Percentiles rank a stretch among this genome's conserved stretches.
These are phyloP conservation scores for Dyspetes luteomarginatus DNA, from an alignment of 2,888 invertebrate species.

Conservation along the genomic window DNA sequence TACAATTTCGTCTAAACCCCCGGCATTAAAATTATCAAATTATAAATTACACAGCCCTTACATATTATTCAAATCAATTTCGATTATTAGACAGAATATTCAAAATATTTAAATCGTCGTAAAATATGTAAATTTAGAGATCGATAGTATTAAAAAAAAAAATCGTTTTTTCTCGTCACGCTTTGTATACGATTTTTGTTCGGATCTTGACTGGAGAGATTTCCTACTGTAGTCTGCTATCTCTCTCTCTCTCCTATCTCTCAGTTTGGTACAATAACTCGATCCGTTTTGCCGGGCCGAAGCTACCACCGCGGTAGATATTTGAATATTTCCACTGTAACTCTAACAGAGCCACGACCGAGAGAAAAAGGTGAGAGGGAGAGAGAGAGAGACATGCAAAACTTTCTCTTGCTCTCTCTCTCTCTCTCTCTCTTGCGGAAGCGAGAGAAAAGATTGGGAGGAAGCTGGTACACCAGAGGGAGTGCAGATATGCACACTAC, in stretches of 20 bases:
- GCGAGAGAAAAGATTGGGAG: slow-evolving; percentile 50
- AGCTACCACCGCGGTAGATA: slow-evolving; percentile 52
- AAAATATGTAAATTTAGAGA: neutral
- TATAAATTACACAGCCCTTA: too few relatives aligned
- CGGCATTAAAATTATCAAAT: too few relatives aligned
- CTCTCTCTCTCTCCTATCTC: slow-evolving; percentile 1
- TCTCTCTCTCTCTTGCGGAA: slow-evolving; percentile 23
- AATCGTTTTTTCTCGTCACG: neutral
- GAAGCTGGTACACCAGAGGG: slow-evolving; percentile 45
- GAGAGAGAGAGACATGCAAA: neutral
- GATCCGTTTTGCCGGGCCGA: slow-evolving; percentile 56
- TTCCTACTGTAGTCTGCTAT: slow-evolving; percentile 2
- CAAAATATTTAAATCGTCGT: neutral
- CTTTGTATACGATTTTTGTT: neutral
- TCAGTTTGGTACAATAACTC: slow-evolving; percentile 56
- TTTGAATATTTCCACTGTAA: slow-evolving; percentile 65
- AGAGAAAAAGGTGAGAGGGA: neutral
- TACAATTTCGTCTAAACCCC: too few relatives aligned
- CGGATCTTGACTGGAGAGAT: neutral
- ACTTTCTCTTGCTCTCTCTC: neutral
- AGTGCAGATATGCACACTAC: slow-evolving; percentile 58
- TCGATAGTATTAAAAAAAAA: neutral
- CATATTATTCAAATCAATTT: too few relatives aligned
- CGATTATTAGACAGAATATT: too few relatives aligned
- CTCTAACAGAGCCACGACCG: slow-evolving; percentile 50